phyloP scores from a whole-genome alignment of 1,140 invertebrate genomes.

The Drosophila triauraria region DNA sequence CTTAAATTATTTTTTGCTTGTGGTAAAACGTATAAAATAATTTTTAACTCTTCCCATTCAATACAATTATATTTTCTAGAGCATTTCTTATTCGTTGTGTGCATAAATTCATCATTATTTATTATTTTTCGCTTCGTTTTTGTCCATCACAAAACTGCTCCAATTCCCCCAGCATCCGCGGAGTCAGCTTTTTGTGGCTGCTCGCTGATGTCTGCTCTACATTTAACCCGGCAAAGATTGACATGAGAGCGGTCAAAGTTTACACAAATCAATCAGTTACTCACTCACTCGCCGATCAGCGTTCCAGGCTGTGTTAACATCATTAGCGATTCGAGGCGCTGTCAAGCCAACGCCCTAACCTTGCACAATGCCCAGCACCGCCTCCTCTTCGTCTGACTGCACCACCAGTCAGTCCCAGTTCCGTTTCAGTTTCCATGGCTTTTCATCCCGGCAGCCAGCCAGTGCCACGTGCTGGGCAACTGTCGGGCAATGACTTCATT shows the following conservation, averaged over 20 bases:
- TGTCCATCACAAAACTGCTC: conserved; percentile 22
- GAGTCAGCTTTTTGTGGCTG: conserved; percentile 33
- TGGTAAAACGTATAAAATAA: not conserved
- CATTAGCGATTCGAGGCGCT: conserved; percentile 58
- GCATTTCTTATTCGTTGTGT: not conserved
- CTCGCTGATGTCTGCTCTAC: conserved; percentile 45
- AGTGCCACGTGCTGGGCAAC: conserved; percentile 63
- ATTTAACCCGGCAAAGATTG: conserved; percentile 40
- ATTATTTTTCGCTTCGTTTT: conserved; percentile 3
- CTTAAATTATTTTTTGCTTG: not conserved
- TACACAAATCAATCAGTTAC: conserved; percentile 76
- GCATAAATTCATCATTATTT: not conserved
- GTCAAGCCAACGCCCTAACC: conserved; percentile 74
- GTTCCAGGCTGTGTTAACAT: conserved; percentile 37
- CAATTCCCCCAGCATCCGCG: conserved; percentile 21
- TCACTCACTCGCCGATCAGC: conserved; percentile 14
- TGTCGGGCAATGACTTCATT: conserved; percentile 76
- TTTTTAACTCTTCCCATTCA: not conserved
- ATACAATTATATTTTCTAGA: not conserved
- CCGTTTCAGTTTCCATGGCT: conserved; percentile 9
- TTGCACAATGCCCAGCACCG: conserved; percentile 57
- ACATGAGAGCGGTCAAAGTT: conserved; percentile 70
- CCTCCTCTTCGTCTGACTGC: not conserved
- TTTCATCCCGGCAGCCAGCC: conserved; percentile 14
- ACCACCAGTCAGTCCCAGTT: conserved; percentile 10